phyloP scores from a whole-genome alignment of 2,797 vertebrate genomes.

The Eremophila alpestris region DNA sequence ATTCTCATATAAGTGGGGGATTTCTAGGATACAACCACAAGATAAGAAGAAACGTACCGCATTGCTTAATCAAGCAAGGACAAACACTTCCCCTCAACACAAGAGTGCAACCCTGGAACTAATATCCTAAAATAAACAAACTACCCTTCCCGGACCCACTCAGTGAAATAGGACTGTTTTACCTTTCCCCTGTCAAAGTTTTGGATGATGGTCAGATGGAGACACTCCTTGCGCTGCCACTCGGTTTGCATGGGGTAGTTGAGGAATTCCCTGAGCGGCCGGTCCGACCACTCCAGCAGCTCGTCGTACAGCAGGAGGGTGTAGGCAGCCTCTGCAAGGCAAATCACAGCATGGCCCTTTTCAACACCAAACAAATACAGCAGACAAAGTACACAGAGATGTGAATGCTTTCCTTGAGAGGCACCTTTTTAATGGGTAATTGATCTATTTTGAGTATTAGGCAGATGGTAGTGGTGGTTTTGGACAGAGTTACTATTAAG shows the following conservation, averaged over 20 bases:
- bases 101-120: neutral
- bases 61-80: neutral
- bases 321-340: slow-evolving; percentile 90
- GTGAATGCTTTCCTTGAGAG: neutral
- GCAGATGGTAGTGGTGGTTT: neutral
- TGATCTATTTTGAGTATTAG: neutral
- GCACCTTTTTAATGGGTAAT: neutral
- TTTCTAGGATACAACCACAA: neutral
- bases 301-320: slow-evolving; percentile 95
- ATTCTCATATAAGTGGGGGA: neutral
- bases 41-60: neutral
- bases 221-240: slow-evolving; percentile 97
- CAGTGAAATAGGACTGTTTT: neutral
- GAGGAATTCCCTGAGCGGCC: slow-evolving; percentile 93
- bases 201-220: slow-evolving; percentile 96
- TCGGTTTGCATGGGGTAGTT: slow-evolving; percentile 98
- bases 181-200: slow-evolving; percentile 98
- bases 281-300: slow-evolving; percentile 94
- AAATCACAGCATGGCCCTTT: neutral
- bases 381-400: neutral
- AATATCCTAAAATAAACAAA: neutral
- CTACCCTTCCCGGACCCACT: neutral
- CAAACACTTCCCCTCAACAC: neutral
- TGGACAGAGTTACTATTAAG: neutral
- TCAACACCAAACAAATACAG: neutral